Base-by-base conservation (phyloP, 2,113 vertebrate species). In the Struthidea cinerea region DNA sequence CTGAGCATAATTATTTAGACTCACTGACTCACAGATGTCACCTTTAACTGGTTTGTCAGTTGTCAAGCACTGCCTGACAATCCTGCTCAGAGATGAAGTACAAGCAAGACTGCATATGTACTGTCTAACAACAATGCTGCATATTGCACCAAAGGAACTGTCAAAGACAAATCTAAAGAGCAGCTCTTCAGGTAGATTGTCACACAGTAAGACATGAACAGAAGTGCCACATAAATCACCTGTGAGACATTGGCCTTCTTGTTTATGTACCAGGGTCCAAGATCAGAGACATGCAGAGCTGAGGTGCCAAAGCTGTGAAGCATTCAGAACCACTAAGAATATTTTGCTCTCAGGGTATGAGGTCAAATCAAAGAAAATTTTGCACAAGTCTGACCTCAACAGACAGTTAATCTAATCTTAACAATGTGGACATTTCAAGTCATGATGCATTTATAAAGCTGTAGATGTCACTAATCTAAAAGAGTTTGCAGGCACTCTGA, bases 1-100 rank as follows among this genome's bases (percentile, higher is more conserved):
- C 27, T 47, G 35, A 64, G 44, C 71, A 75, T 50, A 87, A 63
- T 93, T 90, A 69, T 74, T 80, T 65, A 55, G 93, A 57, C 33
- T 79, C 49, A 46, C 26, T 81, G 63, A 89, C 78, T 96, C 87
- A 81, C 76, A 92, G 88, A 91, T 84, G 60, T 76, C 91, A 95
- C 92, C 83, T 96, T 90, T 90, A 90, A 77, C 76, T 85, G 67
- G 46, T 89, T 67, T 95, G 92, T 90, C 90, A 59, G 63, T 88
- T 83, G 77, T 64, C 90, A 87, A 56, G 87, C 65, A n/a, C 19
- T 57, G 71, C 68, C 87, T 95, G 88, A 60, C 71, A 84, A 60
- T 70, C 77, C 84, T 28, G 10, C 39, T 74, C 67, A 64, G 50
- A 87, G 32, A 82, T 56, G 22, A 93, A 79, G 47, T 16, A 64